Evolutionary conservation across 2,888 invertebrate genomes (phyloP), one percentile per base, ranked within the genome.

Genomic region (Lepidochrysops patricia): DNA sequence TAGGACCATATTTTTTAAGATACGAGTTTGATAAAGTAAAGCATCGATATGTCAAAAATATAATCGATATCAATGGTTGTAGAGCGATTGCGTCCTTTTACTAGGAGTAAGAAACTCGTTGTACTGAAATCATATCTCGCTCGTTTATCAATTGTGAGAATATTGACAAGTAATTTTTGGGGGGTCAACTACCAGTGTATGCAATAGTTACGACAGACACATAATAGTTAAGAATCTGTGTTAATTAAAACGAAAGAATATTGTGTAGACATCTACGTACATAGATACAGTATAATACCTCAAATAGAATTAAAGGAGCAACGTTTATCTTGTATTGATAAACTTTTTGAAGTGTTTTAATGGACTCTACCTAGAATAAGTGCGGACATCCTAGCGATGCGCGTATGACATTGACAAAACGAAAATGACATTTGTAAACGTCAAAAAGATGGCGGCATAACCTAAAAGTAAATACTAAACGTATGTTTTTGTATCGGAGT

Each of bases 371-470:
- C 15, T 54, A 54, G 52, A 15, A 29, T 52, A 19, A 54, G 54
- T 19, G 27, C 52, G 52, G n/a, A 15, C 19, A 19, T 54, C 32
- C 7, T 54, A 32, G 29, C 2, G 12, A 6, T 2, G 32, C 19
- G 54, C 54, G 19, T 19, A 29, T 15, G 15, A 29, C 52, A 15
- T 52, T 29, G 60, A 57, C 50, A 37, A 61, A 64, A 70, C 66
- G 73, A 43, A 15, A 35, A 19, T 73, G 76, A 66, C 61, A 60
- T 32, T 54, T 54, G 54, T 54, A 12, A 32, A 19, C 27, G 54
- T 54, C 52, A 54, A 54, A 32, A 32, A 23, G 15, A 19, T 52
- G 52, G 52, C 52, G 12, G 13, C 13, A 15, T 26, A 27, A 27
- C 43, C 19, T 43, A 19, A 19, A 37, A 15, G n/a, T n/a, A n/a